phyloP scores from a whole-genome alignment of 2,797 vertebrate genomes.

The Rhinoraja longicauda region DNA sequence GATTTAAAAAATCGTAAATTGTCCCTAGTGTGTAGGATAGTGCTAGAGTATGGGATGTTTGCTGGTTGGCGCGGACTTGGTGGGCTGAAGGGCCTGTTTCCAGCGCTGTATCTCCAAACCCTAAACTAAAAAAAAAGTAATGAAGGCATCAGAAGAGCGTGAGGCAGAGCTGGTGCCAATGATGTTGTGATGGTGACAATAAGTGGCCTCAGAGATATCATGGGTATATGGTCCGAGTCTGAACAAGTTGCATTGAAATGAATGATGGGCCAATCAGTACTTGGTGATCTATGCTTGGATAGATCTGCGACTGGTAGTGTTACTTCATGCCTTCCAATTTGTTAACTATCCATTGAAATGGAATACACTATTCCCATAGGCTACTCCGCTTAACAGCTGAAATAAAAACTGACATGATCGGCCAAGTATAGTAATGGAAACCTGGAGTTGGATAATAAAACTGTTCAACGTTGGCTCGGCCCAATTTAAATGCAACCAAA shows the following conservation, averaged over 20 bases:
- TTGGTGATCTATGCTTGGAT: neutral
- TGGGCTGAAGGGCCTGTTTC: too few species aligned
- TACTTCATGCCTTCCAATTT: neutral
- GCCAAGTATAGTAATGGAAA: neutral
- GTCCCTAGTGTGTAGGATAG: too few species aligned
- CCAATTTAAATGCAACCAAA: neutral
- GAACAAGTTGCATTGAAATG: neutral
- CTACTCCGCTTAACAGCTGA: neutral
- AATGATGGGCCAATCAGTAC: neutral
- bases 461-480: neutral
- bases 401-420: neutral
- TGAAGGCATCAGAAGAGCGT: too few species aligned
- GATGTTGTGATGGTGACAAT: too few species aligned
- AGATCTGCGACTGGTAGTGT: neutral
- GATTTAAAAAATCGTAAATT: too few species aligned
- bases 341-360: neutral
- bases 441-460: neutral
- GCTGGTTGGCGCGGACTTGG: too few species aligned
- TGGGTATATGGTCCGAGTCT: too few species aligned
- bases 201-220: too few species aligned
- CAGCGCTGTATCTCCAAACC: too few species aligned
- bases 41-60: too few species aligned
- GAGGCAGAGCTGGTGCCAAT: too few species aligned
- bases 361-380: neutral
- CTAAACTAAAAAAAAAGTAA: too few species aligned